Base-by-base conservation (phyloP, 2,113 vertebrate species). In the Charina bottae region DNA sequence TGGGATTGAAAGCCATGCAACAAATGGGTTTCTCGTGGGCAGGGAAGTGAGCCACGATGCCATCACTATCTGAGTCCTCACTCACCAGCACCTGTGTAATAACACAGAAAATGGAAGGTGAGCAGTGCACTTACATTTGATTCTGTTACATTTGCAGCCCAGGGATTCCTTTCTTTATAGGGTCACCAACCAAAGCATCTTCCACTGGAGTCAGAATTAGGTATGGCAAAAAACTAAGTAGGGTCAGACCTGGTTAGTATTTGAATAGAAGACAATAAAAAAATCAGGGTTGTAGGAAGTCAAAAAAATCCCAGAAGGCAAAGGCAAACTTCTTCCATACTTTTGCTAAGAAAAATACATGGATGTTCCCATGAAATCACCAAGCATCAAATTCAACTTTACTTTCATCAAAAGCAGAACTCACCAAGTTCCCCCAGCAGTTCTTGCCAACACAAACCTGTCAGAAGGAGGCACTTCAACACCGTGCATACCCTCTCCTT, bases 21-120 rank as follows among this genome's bases (percentile, higher is more conserved):
- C 99, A 99, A 94, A 99, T 99, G 49, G 99, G 99, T 95, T 99
- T 99, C 96, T 99, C 99, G 19, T 99, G 99, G 10, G 99, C 99
- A 93, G 99, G 99, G 96, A 99, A 99, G 97, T 99, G 99, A 92
- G 99, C 99, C 97, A 99, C 98, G n/a, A 99, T 98, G 83, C 99
- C 99, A 33, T 98, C 98, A 0, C 99, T 99, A 54, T 99, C 99
- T 0, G 98, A 99, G 94, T 99, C 99, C 93, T 99, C 99, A 0
- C 98, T 99, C 97, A 99, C 98, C 90, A 99, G 95, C 0, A 99
- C 99, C 99, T 99, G 97, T 2, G 91, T 23, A 49, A 88, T 11
- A 93, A 5, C 0, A 55, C 46, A 95, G 84, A 91, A 37, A 93
- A 86, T 46, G 10, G 24, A 6, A 92, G 12, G 2, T 95, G 24